Percentiles rank a stretch among this genome's conserved stretches.
These are phyloP conservation scores for Chiloscyllium punctatum DNA, from an alignment of 2,797 vertebrate species.

Conservation along the genomic window DNA sequence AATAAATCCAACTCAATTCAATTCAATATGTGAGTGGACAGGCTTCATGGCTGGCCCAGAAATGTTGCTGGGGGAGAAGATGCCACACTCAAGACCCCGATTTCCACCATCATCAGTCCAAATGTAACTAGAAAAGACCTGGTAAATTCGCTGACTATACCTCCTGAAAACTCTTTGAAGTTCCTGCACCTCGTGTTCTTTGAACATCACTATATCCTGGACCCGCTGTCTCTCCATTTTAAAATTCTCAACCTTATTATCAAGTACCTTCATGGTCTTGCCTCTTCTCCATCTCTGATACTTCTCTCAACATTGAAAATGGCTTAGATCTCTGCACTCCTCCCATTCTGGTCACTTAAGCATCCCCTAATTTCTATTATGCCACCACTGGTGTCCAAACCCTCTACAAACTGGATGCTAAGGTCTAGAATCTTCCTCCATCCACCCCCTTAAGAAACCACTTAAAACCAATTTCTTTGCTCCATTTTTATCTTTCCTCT, in stretches of 20 bases:
- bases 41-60: not conserved
- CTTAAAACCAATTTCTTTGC: not conserved
- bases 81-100: not conserved
- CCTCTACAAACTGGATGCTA: too few species aligned
- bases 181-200: not conserved
- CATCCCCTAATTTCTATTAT: not conserved
- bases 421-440: too few species aligned
- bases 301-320: not conserved
- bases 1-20: too few species aligned
- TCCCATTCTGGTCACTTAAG: not conserved
- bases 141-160: not conserved
- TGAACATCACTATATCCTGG: not conserved
- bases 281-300: not conserved
- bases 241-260: not conserved
- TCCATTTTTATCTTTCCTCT: not conserved
- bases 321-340: not conserved
- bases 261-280: not conserved
- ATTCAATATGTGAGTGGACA: not conserved
- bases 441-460: too few species aligned
- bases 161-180: not conserved
- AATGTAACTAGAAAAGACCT: too few species aligned
- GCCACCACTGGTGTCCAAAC: too few species aligned
- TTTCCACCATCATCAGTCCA: not conserved
- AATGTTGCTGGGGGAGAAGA: not conserved
- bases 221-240: not conserved